phyloP scores from a whole-genome alignment of 2,797 vertebrate genomes.

The Sphenodon punctatus region DNA sequence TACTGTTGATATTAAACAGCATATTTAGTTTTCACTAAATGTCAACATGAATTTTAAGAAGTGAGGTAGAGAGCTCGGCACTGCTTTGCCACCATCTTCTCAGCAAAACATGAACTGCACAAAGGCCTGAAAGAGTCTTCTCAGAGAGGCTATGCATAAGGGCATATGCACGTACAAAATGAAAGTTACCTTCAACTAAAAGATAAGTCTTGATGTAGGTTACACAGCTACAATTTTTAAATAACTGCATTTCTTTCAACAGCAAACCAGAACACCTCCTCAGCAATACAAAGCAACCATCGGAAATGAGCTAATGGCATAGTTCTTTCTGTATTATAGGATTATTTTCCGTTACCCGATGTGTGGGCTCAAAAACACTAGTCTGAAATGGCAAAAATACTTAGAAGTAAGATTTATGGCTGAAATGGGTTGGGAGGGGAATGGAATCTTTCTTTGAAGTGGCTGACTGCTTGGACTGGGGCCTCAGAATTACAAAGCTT shows the following conservation, averaged over 20 bases:
- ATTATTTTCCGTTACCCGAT: conserved; percentile 64
- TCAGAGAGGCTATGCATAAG: conserved; percentile 53
- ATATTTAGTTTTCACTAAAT: not conserved
- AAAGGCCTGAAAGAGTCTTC: conserved; percentile 31
- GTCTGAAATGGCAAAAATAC: conserved; percentile 62
- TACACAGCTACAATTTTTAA: conserved; percentile 35
- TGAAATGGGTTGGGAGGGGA: not conserved
- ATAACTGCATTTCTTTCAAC: conserved; percentile 50
- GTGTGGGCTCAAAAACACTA: conserved; percentile 79
- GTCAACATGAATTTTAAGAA: not conserved
- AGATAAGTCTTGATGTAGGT: conserved; percentile 58
- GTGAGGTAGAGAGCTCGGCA: not conserved
- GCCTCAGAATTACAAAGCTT: conserved; percentile 51
- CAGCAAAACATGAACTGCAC: not conserved
- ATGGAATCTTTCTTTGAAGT: conserved; percentile 57
- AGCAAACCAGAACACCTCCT: conserved; percentile 46
- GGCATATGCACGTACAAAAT: conserved; percentile 27
- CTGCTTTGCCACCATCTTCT: not conserved
- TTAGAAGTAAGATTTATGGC: conserved; percentile 64
- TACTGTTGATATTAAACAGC: not conserved
- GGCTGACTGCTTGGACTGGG: conserved; percentile 48
- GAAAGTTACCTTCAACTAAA: conserved; percentile 56
- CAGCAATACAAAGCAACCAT: conserved; percentile 56
- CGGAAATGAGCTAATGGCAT: conserved; percentile 61
- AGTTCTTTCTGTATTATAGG: conserved; percentile 57